Evolutionary conservation across 53 echinoderm and acorn worm genomes (phyloP).

Genomic region (Temnopleurus reevesii): DNA sequence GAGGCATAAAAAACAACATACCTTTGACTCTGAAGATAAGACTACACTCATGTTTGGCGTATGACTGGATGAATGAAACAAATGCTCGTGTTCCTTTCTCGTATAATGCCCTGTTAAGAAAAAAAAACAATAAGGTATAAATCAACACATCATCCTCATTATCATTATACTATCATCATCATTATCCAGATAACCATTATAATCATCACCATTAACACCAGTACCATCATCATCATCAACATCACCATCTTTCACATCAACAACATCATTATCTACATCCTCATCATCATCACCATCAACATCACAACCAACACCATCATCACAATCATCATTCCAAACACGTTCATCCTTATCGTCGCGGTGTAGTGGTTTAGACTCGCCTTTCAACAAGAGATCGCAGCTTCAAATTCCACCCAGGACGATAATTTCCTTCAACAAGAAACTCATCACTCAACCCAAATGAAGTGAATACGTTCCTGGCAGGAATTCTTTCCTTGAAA

Average conservation of each 20-base stretch:
- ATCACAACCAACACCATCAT: neutral
- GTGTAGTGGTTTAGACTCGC: no score
- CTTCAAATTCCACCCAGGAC: no score
- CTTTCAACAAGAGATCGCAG: no score
- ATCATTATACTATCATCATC: neutral
- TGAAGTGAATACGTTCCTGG: no score
- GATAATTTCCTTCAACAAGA: no score
- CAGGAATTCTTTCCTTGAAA: no score
- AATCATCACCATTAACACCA: neutral
- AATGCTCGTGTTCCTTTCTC: slow-evolving; percentile 91
- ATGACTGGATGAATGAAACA: slow-evolving; percentile 93
- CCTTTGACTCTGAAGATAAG: slow-evolving; percentile 97
- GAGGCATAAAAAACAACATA: slow-evolving; percentile 28
- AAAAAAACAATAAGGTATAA: neutral
- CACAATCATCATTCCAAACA: neutral
- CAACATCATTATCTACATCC: neutral
- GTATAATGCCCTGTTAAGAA: slow-evolving; percentile 74
- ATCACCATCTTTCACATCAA: neutral
- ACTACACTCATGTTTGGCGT: slow-evolving; percentile 95
- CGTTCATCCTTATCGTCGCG: neutral
- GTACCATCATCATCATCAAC: neutral
- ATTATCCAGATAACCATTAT: neutral
- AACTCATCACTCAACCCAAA: no score
- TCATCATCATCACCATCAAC: neutral
- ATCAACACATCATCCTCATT: neutral